Conservation (phyloP, 2,888 invertebrate genomes). For the Drosophila mimetica region DNA sequence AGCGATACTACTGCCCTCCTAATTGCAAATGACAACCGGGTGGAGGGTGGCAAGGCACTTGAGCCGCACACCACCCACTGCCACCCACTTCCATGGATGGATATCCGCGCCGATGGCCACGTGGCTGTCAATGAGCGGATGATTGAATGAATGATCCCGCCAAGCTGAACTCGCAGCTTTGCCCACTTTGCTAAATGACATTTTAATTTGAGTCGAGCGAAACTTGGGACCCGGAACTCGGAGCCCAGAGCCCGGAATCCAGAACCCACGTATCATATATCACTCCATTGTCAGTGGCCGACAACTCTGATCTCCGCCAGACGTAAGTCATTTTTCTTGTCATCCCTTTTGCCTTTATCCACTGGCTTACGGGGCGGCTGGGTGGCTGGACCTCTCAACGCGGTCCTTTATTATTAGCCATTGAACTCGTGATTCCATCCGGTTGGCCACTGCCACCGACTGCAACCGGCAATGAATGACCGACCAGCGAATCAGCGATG, state of each 20-base stretch:
- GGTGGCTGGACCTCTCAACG: no score
- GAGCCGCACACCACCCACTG: no score
- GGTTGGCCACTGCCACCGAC: background rate
- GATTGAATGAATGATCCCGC: slow-evolving; percentile 32
- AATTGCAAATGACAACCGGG: background rate
- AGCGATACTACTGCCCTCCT: background rate
- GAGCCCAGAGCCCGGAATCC: background rate
- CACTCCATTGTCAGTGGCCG: slow-evolving; percentile 45
- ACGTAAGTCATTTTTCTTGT: slow-evolving; percentile 63
- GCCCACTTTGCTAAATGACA: slow-evolving; percentile 56
- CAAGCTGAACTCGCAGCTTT: background rate
- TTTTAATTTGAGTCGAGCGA: slow-evolving; percentile 37
- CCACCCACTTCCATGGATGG: background rate
- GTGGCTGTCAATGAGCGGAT: slow-evolving; percentile 59
- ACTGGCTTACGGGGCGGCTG: no score
- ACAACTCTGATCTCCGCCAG: slow-evolving; percentile 19
- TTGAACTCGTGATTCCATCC: slow-evolving; percentile 39
- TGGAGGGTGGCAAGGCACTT: background rate
- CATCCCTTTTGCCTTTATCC: slow-evolving; percentile 6
- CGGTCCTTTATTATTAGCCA: slow-evolving; percentile 43
- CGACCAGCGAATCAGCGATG: slow-evolving; percentile 2
- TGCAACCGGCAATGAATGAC: slow-evolving; percentile 8
- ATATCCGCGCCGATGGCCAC: slow-evolving; percentile 6
- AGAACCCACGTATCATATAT: slow-evolving; percentile 46
- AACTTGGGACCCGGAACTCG: no score